Base-by-base conservation (phyloP, 2,888 invertebrate genomes). In the Sarcophaga caerulescens region DNA sequence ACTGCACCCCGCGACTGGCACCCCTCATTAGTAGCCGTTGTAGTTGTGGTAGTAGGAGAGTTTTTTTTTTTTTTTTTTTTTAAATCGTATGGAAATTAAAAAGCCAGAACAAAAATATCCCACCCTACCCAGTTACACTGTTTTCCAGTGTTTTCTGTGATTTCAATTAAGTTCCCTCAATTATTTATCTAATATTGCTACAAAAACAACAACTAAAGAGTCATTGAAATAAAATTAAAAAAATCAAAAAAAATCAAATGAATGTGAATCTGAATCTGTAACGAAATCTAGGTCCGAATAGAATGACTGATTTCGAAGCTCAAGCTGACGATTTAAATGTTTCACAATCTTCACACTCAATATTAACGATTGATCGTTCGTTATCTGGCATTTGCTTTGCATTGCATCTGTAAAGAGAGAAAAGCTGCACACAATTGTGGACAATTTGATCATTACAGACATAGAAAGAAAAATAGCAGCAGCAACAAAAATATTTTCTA, bases 311-410 rank as follows among this genome's bases (percentile, higher is more conserved):
- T 57, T 76, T 76, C 57, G 6, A 47, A 76, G 35, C 25, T 66
- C n/a, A 25, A 17, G 23, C 21, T 60, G 60, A n/a, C n/a, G n/a
- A 62, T 52, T 62, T 17, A 12, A 81, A 35, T 68, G 35, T 68
- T 62, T 19, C 59, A 68, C 73, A 81, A 68, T 81, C 66, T 74
- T 74, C 69, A 52, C 74, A 81, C 81, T 47, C 62, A 45, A 62
- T 25, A 68, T 69, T 60, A 45, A 62, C 66, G 44, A 80, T 66
- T 45, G 73, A 82, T 70, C 62, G 17, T 21, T 70, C 62, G 17
- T 21, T 68, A 68, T 81, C 66, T 73, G 14, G 68, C 44, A 52
- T 35, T 35, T 35, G 35, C 2, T 25, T 14, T 59, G 57, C 35
- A n/a, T 23, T 63, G 21, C 65, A 65, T 63, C 14, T 63, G 14